phyloP scores from a whole-genome alignment of 2,888 invertebrate species.

The Parapristionchus giblindavisi region DNA sequence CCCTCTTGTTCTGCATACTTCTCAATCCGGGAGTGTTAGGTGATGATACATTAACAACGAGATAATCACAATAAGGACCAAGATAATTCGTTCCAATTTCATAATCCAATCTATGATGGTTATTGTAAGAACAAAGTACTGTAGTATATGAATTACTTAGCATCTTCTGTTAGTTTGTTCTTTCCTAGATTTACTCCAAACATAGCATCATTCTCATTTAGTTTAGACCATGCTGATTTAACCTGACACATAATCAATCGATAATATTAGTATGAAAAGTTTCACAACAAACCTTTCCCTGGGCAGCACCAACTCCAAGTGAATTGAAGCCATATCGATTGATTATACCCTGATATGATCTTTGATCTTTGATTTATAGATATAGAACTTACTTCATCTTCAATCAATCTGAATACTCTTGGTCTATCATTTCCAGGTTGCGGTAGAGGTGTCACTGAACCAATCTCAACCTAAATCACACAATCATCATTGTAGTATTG shows the following conservation, averaged over 20 bases:
- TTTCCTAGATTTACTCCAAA: constrained; percentile 95
- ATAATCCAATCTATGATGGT: constrained; percentile 56
- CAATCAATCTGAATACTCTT: constrained; percentile 85
- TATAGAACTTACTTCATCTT: constrained; percentile 80
- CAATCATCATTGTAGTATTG: not conserved
- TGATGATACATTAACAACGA: constrained; percentile 95
- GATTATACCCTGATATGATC: constrained; percentile 58
- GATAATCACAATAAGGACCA: constrained; percentile 86
- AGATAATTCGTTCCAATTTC: constrained; percentile 83
- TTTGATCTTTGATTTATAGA: not conserved
- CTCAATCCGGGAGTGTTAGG: constrained; percentile 94
- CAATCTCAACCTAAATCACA: constrained; percentile 82
- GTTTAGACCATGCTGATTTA: constrained; percentile 19
- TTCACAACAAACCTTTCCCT: constrained; percentile 50
- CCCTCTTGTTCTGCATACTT: constrained; percentile 79
- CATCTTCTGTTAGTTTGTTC: constrained; percentile 84
- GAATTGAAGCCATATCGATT: constrained; percentile 89
- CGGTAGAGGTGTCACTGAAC: constrained; percentile 85
- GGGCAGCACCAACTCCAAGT: constrained; percentile 79
- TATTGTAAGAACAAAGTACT: not conserved
- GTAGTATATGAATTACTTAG: constrained; percentile 69
- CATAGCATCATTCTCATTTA: constrained; percentile 42
- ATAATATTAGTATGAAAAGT: not conserved
- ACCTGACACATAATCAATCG: constrained; percentile 1
- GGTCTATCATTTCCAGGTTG: constrained; percentile 93